Base-by-base conservation (phyloP, 2,113 vertebrate genomes). In the Cavia aperea region DNA sequence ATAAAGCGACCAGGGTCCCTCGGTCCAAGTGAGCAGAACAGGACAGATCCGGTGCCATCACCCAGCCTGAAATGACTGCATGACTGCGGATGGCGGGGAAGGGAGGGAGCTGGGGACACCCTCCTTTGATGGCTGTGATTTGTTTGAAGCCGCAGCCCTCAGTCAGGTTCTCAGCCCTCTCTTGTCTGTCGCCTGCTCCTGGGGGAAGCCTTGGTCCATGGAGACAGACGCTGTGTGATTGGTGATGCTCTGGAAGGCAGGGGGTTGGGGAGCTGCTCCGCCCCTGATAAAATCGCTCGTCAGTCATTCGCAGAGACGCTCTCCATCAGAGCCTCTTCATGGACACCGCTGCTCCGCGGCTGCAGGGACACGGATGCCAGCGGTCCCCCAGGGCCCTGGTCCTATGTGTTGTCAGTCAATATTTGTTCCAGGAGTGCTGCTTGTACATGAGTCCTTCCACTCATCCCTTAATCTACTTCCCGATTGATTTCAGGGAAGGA, bases 41-140 rank as follows among this genome's bases (percentile, higher is more conserved):
- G 43, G 23, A 21, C 0, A 26, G 31, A 46, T 18, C 36, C 16
- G 51, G 39, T 0, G 0, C 13, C 1, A 12, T 7, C 5, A 2
- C 65, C 19, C 72, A 8, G 63, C 2, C 4, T 39, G 83, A n/a
- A 29, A 36, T 4, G 24, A n/a, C 11, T 0, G 13, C 54, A 36
- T 4, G 24, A n/a, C 11, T 0, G 13, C 54, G 2, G 0, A 29
- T 14, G 49, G 51, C 51, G 10, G 51, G 51, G 51, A 60, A 24
- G 29, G 15, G 21, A 5, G 36, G 7, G 3, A 73, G 14, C 19
- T 15, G 60, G 56, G 33, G 10, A 31, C 26, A 4, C 78, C 24
- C 62, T 43, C 36, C 68, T 58, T n/a, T 23, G n/a, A 81, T 12
- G 16, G 77, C 43, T 31, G 11, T 3, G 81, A 43, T 49, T 39